Base-by-base conservation (phyloP, 2,113 vertebrate species). In the Oncorhynchus nerka region DNA sequence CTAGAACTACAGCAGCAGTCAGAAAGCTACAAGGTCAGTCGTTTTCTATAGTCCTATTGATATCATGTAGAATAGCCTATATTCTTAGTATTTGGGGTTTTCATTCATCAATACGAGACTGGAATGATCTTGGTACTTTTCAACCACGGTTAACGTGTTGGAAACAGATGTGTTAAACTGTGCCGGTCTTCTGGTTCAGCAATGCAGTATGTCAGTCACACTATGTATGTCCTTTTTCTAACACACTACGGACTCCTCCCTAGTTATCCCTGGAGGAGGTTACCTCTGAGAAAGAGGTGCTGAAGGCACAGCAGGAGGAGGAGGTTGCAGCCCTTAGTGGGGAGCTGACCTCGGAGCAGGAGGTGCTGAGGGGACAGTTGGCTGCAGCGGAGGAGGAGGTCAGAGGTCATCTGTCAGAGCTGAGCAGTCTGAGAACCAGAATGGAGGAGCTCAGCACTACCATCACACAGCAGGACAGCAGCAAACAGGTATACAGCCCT, bases 251-350 rank as follows among this genome's bases (percentile, higher is more conserved):
- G 59, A 62, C 59, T 62, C 59, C 24, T 9, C 13, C 49, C 16
- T 81, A 94, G 94, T 26, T 85, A 45, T 92, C 92, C 34, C 70
- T 93, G 68, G 79, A 91, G 59, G 71, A 81, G 34, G 57, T 88
- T 3, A 70, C 86, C 51, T 80, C n/a, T 0, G 59, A 62, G 59
- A 62, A 62, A n/a, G 59, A 22, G 7, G n/a, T 62, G 59, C 59
- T 62, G 59, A 62, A 9, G 59, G 19, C n/a, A n/a, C 83, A 62
- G 45, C 78, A 94, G 94, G 68, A 70, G 68, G 73, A 86, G 64
- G 70, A 83, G 39, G 85, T 88, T 39, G 77, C 77, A 78, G 0
- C 66, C 85, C 45, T 80, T 3, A 62, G 59, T n/a, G n/a, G n/a
- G 7, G 59, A n/a, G 59, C n/a, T 85, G 39, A 92, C 92, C 34